phyloP scores from a whole-genome alignment of 1,140 invertebrate species.

The Dendroctonus ponderosae region DNA sequence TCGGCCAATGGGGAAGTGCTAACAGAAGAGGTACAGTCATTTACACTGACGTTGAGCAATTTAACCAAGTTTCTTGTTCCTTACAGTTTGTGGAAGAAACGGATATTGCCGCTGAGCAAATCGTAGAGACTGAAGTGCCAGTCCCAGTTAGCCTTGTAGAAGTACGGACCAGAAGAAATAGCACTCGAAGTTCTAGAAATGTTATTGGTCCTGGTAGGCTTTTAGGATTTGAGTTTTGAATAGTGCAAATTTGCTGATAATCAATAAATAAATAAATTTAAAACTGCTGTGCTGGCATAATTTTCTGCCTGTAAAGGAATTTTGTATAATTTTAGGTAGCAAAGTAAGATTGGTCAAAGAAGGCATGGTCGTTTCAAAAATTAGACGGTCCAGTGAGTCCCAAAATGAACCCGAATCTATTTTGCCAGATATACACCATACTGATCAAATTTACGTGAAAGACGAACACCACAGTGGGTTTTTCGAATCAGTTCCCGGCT shows the following conservation, averaged over 20 bases:
- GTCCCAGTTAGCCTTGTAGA: constrained; percentile 35
- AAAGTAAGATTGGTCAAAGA: constrained; percentile 47
- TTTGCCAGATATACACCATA: constrained; percentile 29
- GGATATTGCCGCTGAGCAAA: constrained; percentile 41
- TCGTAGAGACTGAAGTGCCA: constrained; percentile 35
- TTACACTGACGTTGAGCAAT: too few relatives aligned
- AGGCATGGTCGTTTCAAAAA: constrained; percentile 49
- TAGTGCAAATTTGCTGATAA: constrained; percentile 17
- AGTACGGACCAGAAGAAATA: constrained; percentile 30
- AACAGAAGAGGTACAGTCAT: constrained; percentile 28
- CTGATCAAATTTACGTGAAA: constrained; percentile 23
- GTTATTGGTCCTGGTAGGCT: constrained; percentile 46
- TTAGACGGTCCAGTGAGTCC: constrained; percentile 38
- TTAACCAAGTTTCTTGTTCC: background rate
- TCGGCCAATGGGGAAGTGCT: constrained; percentile 38
- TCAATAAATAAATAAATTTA: too few relatives aligned
- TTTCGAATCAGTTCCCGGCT: background rate
- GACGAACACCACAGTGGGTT: constrained; percentile 1
- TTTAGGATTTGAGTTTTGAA: background rate
- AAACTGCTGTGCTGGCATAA: background rate
- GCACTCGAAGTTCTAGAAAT: constrained; percentile 30
- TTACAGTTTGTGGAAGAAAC: constrained; percentile 31
- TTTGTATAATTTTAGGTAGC: constrained; percentile 27
- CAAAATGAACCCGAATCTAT: constrained; percentile 33
- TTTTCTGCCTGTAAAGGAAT: background rate